Conservation (phyloP, 1,140 invertebrate genomes). For the Riptortus pedestris region DNA sequence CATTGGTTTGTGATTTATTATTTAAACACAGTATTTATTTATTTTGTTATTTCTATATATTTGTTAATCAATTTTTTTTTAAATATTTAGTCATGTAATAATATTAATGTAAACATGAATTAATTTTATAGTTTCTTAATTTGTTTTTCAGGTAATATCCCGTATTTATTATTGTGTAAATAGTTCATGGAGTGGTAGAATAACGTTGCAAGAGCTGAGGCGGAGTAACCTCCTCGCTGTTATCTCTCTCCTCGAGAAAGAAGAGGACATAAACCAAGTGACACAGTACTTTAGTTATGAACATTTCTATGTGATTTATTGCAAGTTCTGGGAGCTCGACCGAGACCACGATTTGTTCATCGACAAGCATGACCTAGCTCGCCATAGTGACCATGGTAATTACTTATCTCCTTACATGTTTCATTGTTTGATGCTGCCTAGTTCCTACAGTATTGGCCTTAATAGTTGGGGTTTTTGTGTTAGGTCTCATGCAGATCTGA, state of each 20-base stretch:
- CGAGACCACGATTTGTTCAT: slow-evolving; percentile 96
- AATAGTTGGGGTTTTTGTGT: too few species aligned
- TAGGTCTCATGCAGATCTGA: too few species aligned
- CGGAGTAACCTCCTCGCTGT: slow-evolving; percentile 77
- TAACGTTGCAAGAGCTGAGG: slow-evolving; percentile 79
- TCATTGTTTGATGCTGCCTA: not conserved
- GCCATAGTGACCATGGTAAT: slow-evolving; percentile 91
- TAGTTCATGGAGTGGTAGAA: slow-evolving; percentile 90
- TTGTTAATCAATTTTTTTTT: too few species aligned
- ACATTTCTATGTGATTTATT: slow-evolving; percentile 99
- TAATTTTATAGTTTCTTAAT: slow-evolving; percentile 17
- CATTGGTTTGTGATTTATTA: too few species aligned
- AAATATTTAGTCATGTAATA: too few species aligned
- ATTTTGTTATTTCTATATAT: too few species aligned
- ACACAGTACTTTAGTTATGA: slow-evolving; percentile 98
- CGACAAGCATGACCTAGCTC: slow-evolving; percentile 81
- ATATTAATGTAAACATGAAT: too few species aligned
- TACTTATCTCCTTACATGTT: too few species aligned
- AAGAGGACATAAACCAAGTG: slow-evolving; percentile 95
- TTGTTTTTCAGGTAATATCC: slow-evolving; percentile 69
- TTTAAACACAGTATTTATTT: too few species aligned
- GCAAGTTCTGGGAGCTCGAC: slow-evolving; percentile 99
- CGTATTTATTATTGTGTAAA: slow-evolving; percentile 98
- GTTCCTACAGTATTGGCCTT: too few species aligned
- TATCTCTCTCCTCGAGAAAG: slow-evolving; percentile 68